Conservation (phyloP, 2,113 vertebrate genomes). For the Coturnix japonica region DNA sequence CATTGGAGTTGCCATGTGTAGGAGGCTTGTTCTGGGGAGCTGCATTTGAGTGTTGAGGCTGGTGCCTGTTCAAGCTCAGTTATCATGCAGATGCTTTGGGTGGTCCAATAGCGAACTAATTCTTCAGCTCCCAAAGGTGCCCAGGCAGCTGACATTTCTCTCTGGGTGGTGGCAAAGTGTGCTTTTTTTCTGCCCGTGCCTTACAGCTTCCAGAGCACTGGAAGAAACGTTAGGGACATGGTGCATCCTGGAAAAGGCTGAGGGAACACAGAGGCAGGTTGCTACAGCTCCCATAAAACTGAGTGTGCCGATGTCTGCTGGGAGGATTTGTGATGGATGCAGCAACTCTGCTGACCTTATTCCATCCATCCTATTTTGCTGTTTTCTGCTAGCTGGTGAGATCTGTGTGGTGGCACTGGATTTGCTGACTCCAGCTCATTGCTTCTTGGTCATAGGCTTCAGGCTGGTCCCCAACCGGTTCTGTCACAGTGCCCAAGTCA, state of each 20-base stretch:
- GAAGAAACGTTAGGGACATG: background rate
- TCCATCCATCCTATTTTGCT: background rate
- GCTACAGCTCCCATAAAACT: background rate
- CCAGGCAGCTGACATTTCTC: background rate
- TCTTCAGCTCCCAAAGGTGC: background rate
- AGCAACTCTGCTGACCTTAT: background rate
- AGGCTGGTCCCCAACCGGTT: background rate
- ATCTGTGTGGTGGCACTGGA: background rate
- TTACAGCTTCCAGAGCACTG: background rate
- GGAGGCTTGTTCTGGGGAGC: background rate
- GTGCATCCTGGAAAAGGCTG: background rate
- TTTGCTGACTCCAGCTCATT: background rate
- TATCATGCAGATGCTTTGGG: background rate
- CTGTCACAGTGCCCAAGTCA: conserved; percentile 19
- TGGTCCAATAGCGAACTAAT: background rate
- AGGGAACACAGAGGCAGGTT: background rate
- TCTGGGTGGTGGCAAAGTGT: background rate
- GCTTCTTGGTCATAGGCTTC: background rate
- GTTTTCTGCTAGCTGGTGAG: background rate
- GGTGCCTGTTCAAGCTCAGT: background rate
- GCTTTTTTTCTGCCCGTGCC: background rate
- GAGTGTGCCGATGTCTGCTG: background rate
- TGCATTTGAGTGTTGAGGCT: background rate
- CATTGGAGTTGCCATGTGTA: background rate
- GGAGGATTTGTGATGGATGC: background rate